Base-by-base conservation (phyloP, 2,888 invertebrate genomes). In the Ectemnius continuus region DNA sequence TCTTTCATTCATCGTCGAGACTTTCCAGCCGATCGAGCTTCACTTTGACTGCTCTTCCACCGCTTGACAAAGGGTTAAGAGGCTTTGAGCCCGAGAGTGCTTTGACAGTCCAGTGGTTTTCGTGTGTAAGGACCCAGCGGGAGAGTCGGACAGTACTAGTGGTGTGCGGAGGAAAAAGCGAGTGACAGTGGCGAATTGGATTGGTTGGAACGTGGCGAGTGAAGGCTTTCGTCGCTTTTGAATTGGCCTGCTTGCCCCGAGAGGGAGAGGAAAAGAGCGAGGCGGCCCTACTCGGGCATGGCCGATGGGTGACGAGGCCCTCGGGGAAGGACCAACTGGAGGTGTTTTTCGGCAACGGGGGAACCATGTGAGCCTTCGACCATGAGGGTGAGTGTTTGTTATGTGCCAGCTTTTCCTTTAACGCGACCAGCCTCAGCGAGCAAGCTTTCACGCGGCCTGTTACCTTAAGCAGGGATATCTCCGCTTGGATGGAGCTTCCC, bases 341-440 rank as follows among this genome's bases (percentile, higher is more conserved):
- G 76, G 80, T 80, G 83, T 84, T 84, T 84, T 78, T 84, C 84
- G 76, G 74, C 84, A 72, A 81, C 81, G 80, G 80, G 78, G 84
- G 84, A 84, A 87, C 84, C 83, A 87, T 87, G 86, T 86, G 86
- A 86, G 84, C 73, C 77, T 86, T 85, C 80, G 82, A 87, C 83
- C 86, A 87, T 87, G 86, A 86, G 82, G 86, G 86, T 87, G 71
- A 86, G 86, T 75, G 57, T 64, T 61, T 14, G 56, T 1, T 20
- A 2, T 1, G 16, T 1, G 13, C 23, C 23, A 23, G 23, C 26
- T 60, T 61, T 59, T n/a, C 18, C 36, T 36, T 11, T 6, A 36
- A 36, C 36, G 8, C 36, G 8, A 23, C 2, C 23, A 23, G 23
- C 23, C 23, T 3, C 3, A 36, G 48, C 20, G 63, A 6, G 47